Evolutionary conservation across 2,113 vertebrate genomes (phyloP).

Genomic region (Ceyx margarethae): DNA sequence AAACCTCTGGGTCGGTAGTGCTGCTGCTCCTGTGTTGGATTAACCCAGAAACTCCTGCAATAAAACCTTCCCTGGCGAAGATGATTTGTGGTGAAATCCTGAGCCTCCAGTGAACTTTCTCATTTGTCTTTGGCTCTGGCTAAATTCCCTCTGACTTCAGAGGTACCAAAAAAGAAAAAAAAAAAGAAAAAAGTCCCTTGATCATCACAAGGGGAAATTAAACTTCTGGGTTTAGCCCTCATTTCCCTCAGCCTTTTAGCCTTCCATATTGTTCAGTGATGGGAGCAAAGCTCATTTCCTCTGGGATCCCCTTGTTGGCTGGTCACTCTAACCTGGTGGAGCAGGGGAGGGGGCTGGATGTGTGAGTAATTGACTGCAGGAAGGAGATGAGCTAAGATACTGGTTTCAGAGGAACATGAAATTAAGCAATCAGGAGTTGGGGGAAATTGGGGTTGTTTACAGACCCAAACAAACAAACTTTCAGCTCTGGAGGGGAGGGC

Average conservation of each 20-base stretch:
- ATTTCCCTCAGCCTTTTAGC: slow-evolving; percentile 62
- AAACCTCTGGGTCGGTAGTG: background rate
- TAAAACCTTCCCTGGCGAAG: slow-evolving; percentile 24
- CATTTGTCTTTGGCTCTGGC: slow-evolving; percentile 42
- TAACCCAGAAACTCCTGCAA: slow-evolving; percentile 49
- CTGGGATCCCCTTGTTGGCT: background rate
- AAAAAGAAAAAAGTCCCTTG: slow-evolving; percentile 5
- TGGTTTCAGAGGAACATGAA: slow-evolving; percentile 38
- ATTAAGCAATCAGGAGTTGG: background rate
- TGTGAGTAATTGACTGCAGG: slow-evolving; percentile 28
- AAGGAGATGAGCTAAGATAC: slow-evolving; percentile 24
- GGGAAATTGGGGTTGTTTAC: slow-evolving; percentile 1
- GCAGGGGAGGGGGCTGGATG: background rate
- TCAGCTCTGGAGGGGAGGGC: background rate
- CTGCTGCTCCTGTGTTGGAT: slow-evolving; percentile 4
- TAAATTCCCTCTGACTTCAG: slow-evolving; percentile 19
- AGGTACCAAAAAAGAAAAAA: slow-evolving; percentile 1
- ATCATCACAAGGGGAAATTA: slow-evolving; percentile 64
- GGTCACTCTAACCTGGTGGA: background rate
- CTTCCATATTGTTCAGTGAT: slow-evolving; percentile 36
- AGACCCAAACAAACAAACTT: slow-evolving; percentile 59
- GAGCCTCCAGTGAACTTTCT: slow-evolving; percentile 12
- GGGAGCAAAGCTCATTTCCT: slow-evolving; percentile 73
- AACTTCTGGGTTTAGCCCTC: slow-evolving; percentile 48
- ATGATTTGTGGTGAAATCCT: slow-evolving; percentile 48